These are phyloP conservation scores for Oncorhynchus keta DNA, from an alignment of 2,113 vertebrate genomes.

Conservation along the genomic window DNA sequence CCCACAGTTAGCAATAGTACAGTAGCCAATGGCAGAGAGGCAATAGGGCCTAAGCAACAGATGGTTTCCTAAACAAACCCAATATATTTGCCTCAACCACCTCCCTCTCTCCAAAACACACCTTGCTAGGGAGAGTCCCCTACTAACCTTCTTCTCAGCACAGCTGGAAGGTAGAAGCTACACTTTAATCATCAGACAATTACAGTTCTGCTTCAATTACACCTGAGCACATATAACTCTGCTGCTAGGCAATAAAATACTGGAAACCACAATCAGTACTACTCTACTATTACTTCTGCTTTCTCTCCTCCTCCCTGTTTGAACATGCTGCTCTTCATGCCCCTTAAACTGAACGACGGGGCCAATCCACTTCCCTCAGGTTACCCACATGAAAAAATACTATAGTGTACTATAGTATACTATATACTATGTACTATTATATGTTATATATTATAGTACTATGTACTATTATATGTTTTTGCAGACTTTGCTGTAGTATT, in stretches of 20 bases:
- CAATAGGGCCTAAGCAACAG: neutral
- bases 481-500: too few species aligned
- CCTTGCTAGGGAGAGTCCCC: slow-evolving; percentile 23
- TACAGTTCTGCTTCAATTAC: slow-evolving; percentile 48
- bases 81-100: neutral
- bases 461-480: too few species aligned
- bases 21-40: neutral
- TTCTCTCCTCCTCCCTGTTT: slow-evolving; percentile 17
- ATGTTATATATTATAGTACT: too few species aligned
- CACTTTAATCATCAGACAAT: slow-evolving; percentile 49
- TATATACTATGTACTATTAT: too few species aligned
- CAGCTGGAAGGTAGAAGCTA: slow-evolving; percentile 41
- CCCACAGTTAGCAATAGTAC: neutral
- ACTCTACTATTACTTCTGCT: slow-evolving; percentile 17
- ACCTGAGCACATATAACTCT: slow-evolving; percentile 32
- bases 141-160: slow-evolving; percentile 18
- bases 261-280: slow-evolving; percentile 23
- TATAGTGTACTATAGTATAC: too few species aligned
- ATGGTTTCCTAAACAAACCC: neutral
- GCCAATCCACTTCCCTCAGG: too few species aligned
- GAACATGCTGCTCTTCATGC: slow-evolving; percentile 4
- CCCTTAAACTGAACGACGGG: neutral
- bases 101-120: slow-evolving; percentile 25
- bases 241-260: slow-evolving; percentile 31
- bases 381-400: too few species aligned